Evolutionary conservation across 2,113 vertebrate species (phyloP), one percentile per base, ranked within the genome.

Genomic region (Aspiorhynchus laticeps): DNA sequence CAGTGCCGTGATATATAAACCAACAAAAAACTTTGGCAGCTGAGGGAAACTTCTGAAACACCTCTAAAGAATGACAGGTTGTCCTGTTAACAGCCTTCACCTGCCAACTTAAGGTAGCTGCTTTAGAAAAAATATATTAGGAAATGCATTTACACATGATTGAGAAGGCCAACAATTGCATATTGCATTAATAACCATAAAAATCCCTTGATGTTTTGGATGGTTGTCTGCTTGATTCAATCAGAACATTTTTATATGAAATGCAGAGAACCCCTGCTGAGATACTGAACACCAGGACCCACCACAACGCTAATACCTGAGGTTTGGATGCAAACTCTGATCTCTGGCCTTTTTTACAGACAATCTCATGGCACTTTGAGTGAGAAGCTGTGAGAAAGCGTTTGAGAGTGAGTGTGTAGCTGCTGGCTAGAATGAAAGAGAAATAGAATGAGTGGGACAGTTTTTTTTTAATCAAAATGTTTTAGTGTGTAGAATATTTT

Each of bases 31-130:
- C n/a, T 80, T 82, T 91, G 92, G 90, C 90, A 92, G 90, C 85
- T 79, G 6, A 86, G 11, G 46, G 87, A 91, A 90, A 91, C 86
- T 89, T 79, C 83, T 89, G 73, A 83, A 90, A 90, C 88, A 90
- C 89, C 87, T 90, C 83, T 75, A 28, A 36, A 83, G 17, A 89
- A 84, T 33, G 36, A 24, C 10, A 67, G 11, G 11, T 75, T 74
- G 38, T n/a, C 41, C 65, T 85, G 46, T 33, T 74, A 48, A 14
- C 28, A 48, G 33, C 26, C 74, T 74, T 78, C 31, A 56, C 82
- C 80, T 86, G 89, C 88, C 90, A 92, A 90, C n/a, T 78, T 46
- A 83, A 91, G 86, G 89, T 92, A 93, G 89, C 88, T 87, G 75
- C 88, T 90, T 91, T 90, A 43, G 89, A 90, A 89, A 86, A 56